Conservation (phyloP, 2,797 vertebrate genomes). For the Trematomus bernacchii region DNA sequence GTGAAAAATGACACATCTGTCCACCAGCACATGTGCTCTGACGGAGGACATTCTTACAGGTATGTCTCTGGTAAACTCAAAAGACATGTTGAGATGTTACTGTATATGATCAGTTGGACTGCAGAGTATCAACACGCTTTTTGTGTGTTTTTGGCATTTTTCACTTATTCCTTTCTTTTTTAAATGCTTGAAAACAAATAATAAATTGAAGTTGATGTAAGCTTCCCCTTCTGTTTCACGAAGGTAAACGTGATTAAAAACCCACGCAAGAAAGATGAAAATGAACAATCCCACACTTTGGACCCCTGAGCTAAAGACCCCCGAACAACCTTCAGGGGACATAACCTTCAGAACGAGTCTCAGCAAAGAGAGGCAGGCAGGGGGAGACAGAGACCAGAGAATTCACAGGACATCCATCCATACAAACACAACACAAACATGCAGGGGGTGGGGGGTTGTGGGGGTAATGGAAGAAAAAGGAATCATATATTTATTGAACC, state of each 20-base stretch:
- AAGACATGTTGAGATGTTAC: neutral
- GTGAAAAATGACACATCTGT: neutral
- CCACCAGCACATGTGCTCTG: neutral
- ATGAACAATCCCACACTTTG: neutral
- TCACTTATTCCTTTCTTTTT: neutral
- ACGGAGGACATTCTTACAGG: neutral
- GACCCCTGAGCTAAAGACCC: neutral
- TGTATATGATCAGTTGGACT: too few species aligned
- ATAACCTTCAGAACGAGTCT: neutral
- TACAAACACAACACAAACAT: conserved; percentile 10
- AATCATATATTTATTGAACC: neutral
- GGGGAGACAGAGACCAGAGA: conserved; percentile 58
- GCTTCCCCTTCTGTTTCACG: too few species aligned
- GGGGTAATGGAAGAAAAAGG: neutral
- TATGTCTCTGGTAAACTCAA: neutral
- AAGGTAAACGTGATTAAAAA: neutral
- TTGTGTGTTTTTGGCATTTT: neutral
- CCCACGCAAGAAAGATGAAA: neutral
- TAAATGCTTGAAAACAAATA: neutral
- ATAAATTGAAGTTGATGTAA: neutral
- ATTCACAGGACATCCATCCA: neutral
- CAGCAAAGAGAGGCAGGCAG: conserved; percentile 27
- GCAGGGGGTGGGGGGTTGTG: neutral
- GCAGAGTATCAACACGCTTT: too few species aligned
- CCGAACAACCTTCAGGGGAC: neutral